A percentile compares a stretch with the other conserved stretches of the same genome.
Evolutionary conservation across 1,140 invertebrate species (phyloP).

Genomic region (Antheraea pernyi): DNA sequence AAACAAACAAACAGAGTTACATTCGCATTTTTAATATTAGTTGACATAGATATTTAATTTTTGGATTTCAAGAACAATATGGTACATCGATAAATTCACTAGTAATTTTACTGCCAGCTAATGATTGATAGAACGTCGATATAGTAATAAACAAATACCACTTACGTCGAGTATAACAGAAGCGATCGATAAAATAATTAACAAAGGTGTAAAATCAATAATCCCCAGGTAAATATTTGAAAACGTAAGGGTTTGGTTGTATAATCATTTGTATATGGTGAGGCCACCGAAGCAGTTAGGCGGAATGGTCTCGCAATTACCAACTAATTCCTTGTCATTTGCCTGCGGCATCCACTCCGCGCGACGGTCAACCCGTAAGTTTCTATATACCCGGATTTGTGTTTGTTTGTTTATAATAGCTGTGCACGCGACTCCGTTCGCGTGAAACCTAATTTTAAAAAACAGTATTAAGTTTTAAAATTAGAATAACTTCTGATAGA

Average conservation of each 20-base stretch:
- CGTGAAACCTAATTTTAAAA: too few species aligned
- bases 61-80: too few species aligned
- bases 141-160: too few species aligned
- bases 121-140: too few species aligned
- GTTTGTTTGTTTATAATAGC: background rate
- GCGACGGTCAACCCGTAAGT: conserved; percentile 2
- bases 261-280: conserved; percentile 66
- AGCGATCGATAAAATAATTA: background rate
- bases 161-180: background rate
- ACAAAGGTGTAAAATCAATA: background rate
- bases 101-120: too few species aligned
- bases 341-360: conserved; percentile 48
- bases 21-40: too few species aligned
- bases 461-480: too few species aligned
- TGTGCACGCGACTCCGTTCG: too few species aligned
- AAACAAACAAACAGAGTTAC: too few species aligned
- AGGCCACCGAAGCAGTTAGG: conserved; percentile 62
- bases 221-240: conserved; percentile 7
- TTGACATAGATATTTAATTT: too few species aligned
- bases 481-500: too few species aligned
- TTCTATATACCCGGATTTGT: background rate
- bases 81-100: too few species aligned
- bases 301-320: conserved; percentile 72
- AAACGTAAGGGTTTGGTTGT: conserved; percentile 49
- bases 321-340: conserved; percentile 75